Evolutionary conservation across 1,140 invertebrate species (phyloP).

Genomic region (Drosophila bocqueti): DNA sequence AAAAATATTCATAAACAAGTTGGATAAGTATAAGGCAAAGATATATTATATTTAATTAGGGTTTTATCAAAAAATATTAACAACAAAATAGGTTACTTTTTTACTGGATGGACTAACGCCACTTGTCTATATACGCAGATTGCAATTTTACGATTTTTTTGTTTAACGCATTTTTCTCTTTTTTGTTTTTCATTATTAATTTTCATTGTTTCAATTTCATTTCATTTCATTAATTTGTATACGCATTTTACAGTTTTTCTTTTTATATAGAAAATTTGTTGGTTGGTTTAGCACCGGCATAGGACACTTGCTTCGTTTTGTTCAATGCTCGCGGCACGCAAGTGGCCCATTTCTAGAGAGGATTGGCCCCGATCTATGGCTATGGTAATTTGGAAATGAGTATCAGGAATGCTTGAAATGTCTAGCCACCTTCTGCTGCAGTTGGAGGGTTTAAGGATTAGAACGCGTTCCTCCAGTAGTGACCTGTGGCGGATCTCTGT

Average conservation of each 20-base stretch:
- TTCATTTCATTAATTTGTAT: slow-evolving; percentile 42
- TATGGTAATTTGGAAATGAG: slow-evolving; percentile 78
- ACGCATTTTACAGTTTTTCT: slow-evolving; percentile 62
- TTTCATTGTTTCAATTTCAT: slow-evolving; percentile 25
- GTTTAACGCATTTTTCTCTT: slow-evolving; percentile 29
- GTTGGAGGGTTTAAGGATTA: slow-evolving; percentile 29
- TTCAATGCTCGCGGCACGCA: slow-evolving; percentile 56
- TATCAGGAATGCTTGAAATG: slow-evolving; percentile 77
- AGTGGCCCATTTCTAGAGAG: slow-evolving; percentile 6
- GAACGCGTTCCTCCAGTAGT: neutral
- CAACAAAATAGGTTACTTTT: slow-evolving; percentile 56
- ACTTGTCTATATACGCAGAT: slow-evolving; percentile 61
- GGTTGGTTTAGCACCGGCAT: slow-evolving; percentile 82
- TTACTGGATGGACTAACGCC: slow-evolving; percentile 76
- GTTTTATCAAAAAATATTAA: slow-evolving; percentile 80
- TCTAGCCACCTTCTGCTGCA: slow-evolving; percentile 23
- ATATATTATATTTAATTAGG: slow-evolving; percentile 43
- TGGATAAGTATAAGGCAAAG: slow-evolving; percentile 64
- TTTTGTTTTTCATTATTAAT: slow-evolving; percentile 33
- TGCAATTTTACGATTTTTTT: slow-evolving; percentile 59
- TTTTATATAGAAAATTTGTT: slow-evolving; percentile 62
- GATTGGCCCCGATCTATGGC: slow-evolving; percentile 40
- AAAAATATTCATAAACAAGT: slow-evolving; percentile 55
- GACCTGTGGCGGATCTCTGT: slow-evolving; percentile 61
- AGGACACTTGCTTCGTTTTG: slow-evolving; percentile 84